Percentiles rank a stretch among this genome's conserved stretches.
Conservation (phyloP, 2,113 vertebrate genomes). For the Verasper variegatus region DNA sequence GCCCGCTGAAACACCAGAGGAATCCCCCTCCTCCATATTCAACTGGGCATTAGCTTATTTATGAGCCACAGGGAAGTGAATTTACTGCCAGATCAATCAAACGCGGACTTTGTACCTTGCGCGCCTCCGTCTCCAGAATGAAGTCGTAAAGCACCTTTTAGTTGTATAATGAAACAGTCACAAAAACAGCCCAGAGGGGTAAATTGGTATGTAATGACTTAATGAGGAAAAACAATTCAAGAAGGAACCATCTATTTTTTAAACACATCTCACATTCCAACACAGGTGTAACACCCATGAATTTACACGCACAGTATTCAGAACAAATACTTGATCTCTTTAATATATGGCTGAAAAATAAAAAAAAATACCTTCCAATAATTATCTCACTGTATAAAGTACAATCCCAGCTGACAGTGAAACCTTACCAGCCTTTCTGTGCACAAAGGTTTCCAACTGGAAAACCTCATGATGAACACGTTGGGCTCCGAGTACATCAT, state of each 20-base stretch:
- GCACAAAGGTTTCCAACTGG: slow-evolving; percentile 31
- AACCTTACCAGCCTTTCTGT: slow-evolving; percentile 5
- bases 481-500: slow-evolving; percentile 65
- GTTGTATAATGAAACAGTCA: slow-evolving; percentile 74
- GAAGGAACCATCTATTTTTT: background rate
- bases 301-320: background rate
- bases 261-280: slow-evolving; percentile 18
- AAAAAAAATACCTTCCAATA: background rate
- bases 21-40: slow-evolving; percentile 75
- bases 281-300: slow-evolving; percentile 19
- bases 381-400: slow-evolving; percentile 8
- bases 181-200: slow-evolving; percentile 65
- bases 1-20: slow-evolving; percentile 65
- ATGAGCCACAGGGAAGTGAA: slow-evolving; percentile 74
- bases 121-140: slow-evolving; percentile 63
- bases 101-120: slow-evolving; percentile 64
- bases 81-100: slow-evolving; percentile 82
- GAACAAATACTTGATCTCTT: background rate
- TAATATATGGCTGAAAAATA: slow-evolving; percentile 1
- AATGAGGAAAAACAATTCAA: slow-evolving; percentile 48
- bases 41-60: slow-evolving; percentile 80
- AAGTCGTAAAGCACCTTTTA: slow-evolving; percentile 78
- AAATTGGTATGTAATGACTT: slow-evolving; percentile 70
- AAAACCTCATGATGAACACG: slow-evolving; percentile 50
- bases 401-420: slow-evolving; percentile 19